Evolutionary conservation across 2,113 vertebrate species (phyloP), one percentile per base, ranked within the genome.

Genomic region (Mormoops blainvillei): DNA sequence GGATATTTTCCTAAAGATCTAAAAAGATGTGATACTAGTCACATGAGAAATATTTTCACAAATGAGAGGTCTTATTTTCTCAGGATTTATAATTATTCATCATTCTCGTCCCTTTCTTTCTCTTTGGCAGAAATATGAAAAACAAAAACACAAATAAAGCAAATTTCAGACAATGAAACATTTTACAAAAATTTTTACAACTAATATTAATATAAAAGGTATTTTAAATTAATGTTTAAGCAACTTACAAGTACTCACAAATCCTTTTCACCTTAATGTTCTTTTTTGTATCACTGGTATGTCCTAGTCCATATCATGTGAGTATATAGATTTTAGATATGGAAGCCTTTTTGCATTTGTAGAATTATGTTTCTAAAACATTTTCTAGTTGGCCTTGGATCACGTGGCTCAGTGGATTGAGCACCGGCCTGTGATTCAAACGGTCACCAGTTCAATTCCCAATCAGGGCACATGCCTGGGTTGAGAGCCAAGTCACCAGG

Each of bases 71-170:
- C 20, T 22, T 85, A 18, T 52, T 92, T 84, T 94, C 58, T 61
- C 54, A 45, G 5, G 26, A 43, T 78, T 18, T 70, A 77, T 31
- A 95, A 93, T 82, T 78, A 87, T 63, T 88, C 18, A 48, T 80
- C 9, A 89, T 84, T 87, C n/a, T 65, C 56, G 86, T 87, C 1
- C 11, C 28, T 83, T 84, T 89, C 33, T 2, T 89, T 85, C 65
- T 78, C 19, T 76, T 87, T 13, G 16, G 50, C 74, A 50, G 50
- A 81, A 93, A 41, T 11, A 94, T 31, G 88, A 94, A 85, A 94
- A 87, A 8, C 26, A 95, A 71, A 89, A 93, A 8, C 36, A 74
- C 5, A 92, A 87, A 78, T 52, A 87, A 97, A 92, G 50, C 33
- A 80, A 73, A 36, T 56, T 87, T 78, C 15, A 96, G 73, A 83